Evolutionary conservation across 2,888 invertebrate genomes (phyloP).

Genomic region (Dicyrtomina minuta): DNA sequence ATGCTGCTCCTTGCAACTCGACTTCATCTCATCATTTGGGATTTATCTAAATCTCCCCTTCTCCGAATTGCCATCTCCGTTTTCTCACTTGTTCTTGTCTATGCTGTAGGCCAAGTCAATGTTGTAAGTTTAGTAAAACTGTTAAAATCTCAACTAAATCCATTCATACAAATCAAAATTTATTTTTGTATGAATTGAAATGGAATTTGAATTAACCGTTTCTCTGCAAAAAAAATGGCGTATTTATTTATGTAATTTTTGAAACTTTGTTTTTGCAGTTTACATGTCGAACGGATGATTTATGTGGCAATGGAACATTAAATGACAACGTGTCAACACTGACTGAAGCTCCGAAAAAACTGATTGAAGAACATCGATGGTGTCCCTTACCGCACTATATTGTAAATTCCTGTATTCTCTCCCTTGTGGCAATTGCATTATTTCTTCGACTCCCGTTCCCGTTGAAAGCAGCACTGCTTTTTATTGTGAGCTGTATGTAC

Average conservation of each 20-base stretch:
- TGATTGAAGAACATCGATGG: conserved; percentile 48
- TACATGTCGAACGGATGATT: conserved; percentile 64
- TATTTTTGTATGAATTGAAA: too few relatives aligned
- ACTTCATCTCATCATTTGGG: conserved; percentile 80
- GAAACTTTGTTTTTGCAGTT: conserved; percentile 55
- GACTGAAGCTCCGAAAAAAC: conserved; percentile 45
- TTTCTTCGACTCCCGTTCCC: conserved; percentile 81
- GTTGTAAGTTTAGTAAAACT: conserved; percentile 79
- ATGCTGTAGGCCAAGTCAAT: conserved; percentile 88
- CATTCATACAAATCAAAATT: too few relatives aligned
- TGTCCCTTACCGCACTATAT: conserved; percentile 86
- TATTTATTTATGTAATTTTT: conserved; percentile 3
- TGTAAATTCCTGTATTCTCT: conserved; percentile 78
- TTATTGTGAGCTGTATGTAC: conserved; percentile 58
- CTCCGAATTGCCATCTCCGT: conserved; percentile 81
- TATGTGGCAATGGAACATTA: conserved; percentile 56
- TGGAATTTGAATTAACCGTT: too few relatives aligned
- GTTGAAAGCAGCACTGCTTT: conserved; percentile 74
- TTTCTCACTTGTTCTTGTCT: conserved; percentile 81
- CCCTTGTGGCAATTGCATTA: conserved; percentile 79
- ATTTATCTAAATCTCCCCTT: conserved; percentile 79
- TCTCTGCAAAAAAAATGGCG: too few relatives aligned
- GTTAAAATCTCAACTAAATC: too few relatives aligned
- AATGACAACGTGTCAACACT: conserved; percentile 50
- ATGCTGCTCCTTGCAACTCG: conserved; percentile 81